phyloP scores from a whole-genome alignment of 2,888 invertebrate species.

The Polyploca ridens region DNA sequence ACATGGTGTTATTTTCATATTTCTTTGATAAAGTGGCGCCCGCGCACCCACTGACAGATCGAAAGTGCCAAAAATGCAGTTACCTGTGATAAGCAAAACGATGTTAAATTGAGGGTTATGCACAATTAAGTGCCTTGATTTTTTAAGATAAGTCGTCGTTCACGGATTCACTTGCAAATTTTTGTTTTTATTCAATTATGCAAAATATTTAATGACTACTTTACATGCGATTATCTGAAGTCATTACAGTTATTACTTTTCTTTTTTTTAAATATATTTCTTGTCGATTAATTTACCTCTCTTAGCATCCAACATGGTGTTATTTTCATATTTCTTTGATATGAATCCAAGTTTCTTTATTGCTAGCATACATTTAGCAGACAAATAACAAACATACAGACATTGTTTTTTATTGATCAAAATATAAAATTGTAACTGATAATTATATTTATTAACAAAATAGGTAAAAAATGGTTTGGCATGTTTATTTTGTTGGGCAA shows the following conservation, averaged over 20 bases:
- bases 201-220: conserved; percentile 1
- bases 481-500: conserved; percentile 1
- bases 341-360: neutral
- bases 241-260: neutral
- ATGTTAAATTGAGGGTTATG: conserved; percentile 37
- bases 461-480: conserved; percentile 5
- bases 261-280: neutral
- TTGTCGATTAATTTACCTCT: neutral
- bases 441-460: neutral
- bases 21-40: conserved; percentile 45
- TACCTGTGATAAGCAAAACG: conserved; percentile 33
- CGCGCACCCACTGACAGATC: conserved; percentile 34
- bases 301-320: neutral
- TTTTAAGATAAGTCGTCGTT: conserved; percentile 6
- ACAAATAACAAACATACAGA: neutral
- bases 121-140: conserved; percentile 37
- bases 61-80: conserved; percentile 41
- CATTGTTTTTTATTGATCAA: neutral
- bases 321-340: neutral
- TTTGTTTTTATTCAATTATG: neutral
- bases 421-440: neutral
- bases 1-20: neutral
- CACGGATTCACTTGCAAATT: neutral
- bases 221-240: neutral
- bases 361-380: neutral